Percentiles rank a stretch among this genome's conserved stretches.
Evolutionary conservation across 2,797 vertebrate genomes (phyloP).

Genomic region (Smutsia gigantea): DNA sequence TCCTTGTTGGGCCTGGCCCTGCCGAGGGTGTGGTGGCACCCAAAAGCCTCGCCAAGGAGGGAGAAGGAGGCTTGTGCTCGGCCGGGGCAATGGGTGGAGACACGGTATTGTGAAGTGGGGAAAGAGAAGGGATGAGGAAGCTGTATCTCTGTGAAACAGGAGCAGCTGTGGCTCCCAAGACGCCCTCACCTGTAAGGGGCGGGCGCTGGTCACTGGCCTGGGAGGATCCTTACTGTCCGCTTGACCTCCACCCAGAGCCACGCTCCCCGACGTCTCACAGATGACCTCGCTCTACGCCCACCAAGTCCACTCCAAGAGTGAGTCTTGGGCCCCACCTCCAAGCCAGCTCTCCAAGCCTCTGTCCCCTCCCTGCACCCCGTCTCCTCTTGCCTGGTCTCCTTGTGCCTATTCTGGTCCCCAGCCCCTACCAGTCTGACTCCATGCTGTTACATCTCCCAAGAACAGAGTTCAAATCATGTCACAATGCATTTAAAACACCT

Average conservation of each 20-base stretch:
- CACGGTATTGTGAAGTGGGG: neutral
- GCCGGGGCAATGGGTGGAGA: fast-evolving
- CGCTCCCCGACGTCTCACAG: neutral
- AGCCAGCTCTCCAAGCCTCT: too few species aligned
- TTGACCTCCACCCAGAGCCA: fast-evolving
- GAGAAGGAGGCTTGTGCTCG: fast-evolving
- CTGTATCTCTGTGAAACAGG: neutral
- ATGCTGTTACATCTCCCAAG: fast-evolving
- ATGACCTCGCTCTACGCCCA: too few species aligned
- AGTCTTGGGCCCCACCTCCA: neutral
- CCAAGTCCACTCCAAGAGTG: neutral
- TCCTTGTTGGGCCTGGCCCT: neutral
- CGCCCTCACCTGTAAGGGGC: neutral
- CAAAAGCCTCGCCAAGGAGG: neutral
- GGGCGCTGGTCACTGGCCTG: neutral
- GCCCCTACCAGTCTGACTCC: neutral
- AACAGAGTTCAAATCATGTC: neutral
- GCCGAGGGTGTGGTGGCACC: fast-evolving
- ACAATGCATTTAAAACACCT: neutral
- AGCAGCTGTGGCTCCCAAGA: neutral
- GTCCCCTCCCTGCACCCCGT: fast-evolving
- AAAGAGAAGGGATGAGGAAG: neutral
- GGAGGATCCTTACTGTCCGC: neutral
- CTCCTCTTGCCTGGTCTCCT: too few species aligned
- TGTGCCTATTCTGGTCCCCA: neutral